These are phyloP conservation scores for Colistium nudipinnis DNA, from an alignment of 2,113 vertebrate species.

Conservation along the genomic window DNA sequence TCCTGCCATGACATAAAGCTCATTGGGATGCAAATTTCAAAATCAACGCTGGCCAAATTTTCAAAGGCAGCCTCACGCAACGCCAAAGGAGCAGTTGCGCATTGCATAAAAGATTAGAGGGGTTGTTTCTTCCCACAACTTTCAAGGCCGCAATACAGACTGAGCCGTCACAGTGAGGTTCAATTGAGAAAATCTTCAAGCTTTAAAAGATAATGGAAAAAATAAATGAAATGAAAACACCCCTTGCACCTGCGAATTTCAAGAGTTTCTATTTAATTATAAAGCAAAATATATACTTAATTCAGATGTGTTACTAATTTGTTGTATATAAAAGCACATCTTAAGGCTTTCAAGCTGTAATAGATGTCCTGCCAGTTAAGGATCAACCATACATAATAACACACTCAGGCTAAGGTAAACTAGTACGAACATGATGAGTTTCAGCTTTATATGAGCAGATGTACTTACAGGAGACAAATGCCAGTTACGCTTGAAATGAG, in stretches of 20 bases:
- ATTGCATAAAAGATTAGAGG: conserved; percentile 19
- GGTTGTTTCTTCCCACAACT: conserved; percentile 18
- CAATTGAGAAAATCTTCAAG: conserved; percentile 9
- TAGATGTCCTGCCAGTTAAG: not conserved
- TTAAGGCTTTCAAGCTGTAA: conserved; percentile 6
- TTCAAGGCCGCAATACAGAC: conserved; percentile 11
- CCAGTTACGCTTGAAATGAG: conserved; percentile 59
- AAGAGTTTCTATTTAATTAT: too few relatives aligned
- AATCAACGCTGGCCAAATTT: conserved; percentile 42
- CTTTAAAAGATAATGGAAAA: conserved; percentile 23
- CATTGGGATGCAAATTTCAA: conserved; percentile 54
- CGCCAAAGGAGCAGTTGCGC: conserved; percentile 32
- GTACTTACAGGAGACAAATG: conserved; percentile 15
- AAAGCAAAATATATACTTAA: too few relatives aligned
- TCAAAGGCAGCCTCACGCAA: conserved; percentile 39
- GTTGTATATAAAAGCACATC: not conserved
- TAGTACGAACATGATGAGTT: conserved; percentile 7
- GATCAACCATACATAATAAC: not conserved
- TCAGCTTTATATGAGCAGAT: conserved; percentile 30
- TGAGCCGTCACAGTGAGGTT: conserved; percentile 14
- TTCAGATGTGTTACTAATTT: not conserved
- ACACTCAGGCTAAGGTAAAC: conserved; percentile 5
- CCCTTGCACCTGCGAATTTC: not conserved
- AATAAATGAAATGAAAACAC: conserved; percentile 8
- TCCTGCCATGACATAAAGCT: conserved; percentile 27